These are phyloP conservation scores for Serrognathus titanus DNA, from an alignment of 2,888 invertebrate species.

Conservation along the genomic window DNA sequence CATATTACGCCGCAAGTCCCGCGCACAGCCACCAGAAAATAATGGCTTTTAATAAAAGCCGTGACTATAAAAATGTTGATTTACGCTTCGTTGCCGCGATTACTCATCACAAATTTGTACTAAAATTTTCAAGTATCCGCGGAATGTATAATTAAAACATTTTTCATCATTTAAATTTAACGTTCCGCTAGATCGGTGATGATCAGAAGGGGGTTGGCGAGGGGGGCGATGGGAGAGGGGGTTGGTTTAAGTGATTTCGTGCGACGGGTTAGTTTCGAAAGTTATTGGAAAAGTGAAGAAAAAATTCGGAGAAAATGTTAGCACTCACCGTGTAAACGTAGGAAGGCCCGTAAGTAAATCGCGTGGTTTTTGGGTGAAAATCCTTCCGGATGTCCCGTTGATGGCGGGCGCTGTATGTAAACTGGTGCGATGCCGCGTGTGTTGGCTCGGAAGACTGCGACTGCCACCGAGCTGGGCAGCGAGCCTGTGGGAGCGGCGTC, in stretches of 20 bases:
- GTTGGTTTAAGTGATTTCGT: no score
- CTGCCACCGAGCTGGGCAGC: constrained; percentile 36
- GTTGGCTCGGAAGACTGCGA: constrained; percentile 28
- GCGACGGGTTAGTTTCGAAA: no score
- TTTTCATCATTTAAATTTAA: constrained; percentile 37
- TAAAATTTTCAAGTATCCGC: constrained; percentile 42
- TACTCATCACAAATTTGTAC: constrained; percentile 48
- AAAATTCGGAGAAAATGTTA: no score
- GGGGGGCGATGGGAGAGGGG: neutral
- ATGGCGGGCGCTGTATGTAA: neutral
- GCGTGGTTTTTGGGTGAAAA: no score
- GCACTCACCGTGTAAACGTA: no score
- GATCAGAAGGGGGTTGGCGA: neutral
- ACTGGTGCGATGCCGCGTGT: constrained; percentile 24
- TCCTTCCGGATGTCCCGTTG: neutral
- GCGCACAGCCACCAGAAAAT: constrained; percentile 41
- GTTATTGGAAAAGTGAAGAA: no score
- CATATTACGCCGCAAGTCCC: constrained; percentile 39
- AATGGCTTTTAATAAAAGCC: constrained; percentile 52
- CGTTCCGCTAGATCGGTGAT: neutral
- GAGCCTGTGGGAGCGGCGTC: constrained; percentile 46
- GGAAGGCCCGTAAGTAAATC: no score
- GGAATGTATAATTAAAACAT: constrained; percentile 48
- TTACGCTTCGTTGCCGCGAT: constrained; percentile 49
- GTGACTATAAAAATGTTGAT: constrained; percentile 51